A percentile compares a stretch with the other conserved stretches of the same genome.
Conservation (phyloP, 2,888 invertebrate species). For the Criorhina ranunculi region DNA sequence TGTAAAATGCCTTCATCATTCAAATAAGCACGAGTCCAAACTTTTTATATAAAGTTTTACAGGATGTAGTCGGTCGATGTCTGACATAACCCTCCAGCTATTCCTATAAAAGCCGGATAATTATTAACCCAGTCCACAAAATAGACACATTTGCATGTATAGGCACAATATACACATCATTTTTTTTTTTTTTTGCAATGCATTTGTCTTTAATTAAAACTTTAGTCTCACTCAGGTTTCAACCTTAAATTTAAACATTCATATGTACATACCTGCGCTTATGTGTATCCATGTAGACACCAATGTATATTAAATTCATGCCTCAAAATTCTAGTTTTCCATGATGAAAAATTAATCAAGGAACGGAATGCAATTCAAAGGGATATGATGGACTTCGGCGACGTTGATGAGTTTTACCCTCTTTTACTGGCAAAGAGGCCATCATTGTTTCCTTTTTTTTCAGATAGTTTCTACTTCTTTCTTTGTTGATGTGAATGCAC, state of each 20-base stretch:
- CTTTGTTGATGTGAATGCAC: conserved; percentile 60
- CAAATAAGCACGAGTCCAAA: too few relatives aligned
- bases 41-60: too few relatives aligned
- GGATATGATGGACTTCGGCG: conserved; percentile 60
- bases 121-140: neutral
- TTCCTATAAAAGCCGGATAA: too few relatives aligned
- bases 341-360: conserved; percentile 64
- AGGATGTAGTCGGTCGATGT: too few relatives aligned
- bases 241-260: too few relatives aligned
- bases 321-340: conserved; percentile 51
- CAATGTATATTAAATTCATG: conserved; percentile 26
- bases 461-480: conserved; percentile 23
- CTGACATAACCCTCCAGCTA: too few relatives aligned
- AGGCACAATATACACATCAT: neutral
- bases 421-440: conserved; percentile 48
- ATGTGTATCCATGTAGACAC: neutral
- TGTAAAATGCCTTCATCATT: too few relatives aligned
- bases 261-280: neutral
- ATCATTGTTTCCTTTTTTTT: conserved; percentile 48
- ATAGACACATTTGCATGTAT: neutral
- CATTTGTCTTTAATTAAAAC: conserved; percentile 7
- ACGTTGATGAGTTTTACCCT: conserved; percentile 68
- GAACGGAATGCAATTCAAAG: conserved; percentile 44
- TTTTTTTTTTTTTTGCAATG: neutral
- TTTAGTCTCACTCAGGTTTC: neutral